A percentile compares a stretch with the other conserved stretches of the same genome.
These are phyloP conservation scores for Symphodus melops DNA, from an alignment of 2,113 vertebrate species.

Conservation along the genomic window DNA sequence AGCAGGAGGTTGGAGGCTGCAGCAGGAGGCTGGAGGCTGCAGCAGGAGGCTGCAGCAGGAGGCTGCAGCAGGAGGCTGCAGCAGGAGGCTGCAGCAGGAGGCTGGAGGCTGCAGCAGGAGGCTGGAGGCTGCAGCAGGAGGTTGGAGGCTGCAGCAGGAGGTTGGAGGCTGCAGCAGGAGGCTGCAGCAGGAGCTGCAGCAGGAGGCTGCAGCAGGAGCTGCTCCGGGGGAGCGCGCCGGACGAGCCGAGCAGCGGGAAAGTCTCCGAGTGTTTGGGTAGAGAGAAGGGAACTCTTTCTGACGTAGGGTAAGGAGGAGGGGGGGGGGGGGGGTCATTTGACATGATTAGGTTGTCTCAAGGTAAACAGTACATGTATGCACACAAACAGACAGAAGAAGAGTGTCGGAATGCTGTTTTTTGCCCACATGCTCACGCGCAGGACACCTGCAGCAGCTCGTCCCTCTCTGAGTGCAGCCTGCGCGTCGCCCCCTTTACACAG, in stretches of 20 bases:
- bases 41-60: conserved; percentile 24
- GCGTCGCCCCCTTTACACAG: too few relatives aligned
- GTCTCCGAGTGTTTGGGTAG: not conserved
- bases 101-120: conserved; percentile 16
- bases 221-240: not conserved
- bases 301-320: too few relatives aligned
- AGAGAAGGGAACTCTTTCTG: too few relatives aligned
- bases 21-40: conserved; percentile 31
- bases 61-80: too few relatives aligned
- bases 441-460: conserved; percentile 19
- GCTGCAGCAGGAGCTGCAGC: conserved; percentile 2
- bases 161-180: conserved; percentile 11
- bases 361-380: not conserved
- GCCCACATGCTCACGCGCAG: not conserved
- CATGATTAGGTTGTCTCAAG: too few relatives aligned
- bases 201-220: conserved; percentile 11
- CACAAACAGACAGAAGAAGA: too few relatives aligned
- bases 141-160: too few relatives aligned
- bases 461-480: not conserved
- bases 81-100: conserved; percentile 15
- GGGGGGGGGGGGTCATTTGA: too few relatives aligned
- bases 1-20: conserved; percentile 11
- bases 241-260: not conserved
- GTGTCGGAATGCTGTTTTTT: not conserved
- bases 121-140: conserved; percentile 15